Percentiles rank a stretch among this genome's conserved stretches.
phyloP scores from a whole-genome alignment of 2,888 invertebrate genomes.

The Callimorpha dominula region DNA sequence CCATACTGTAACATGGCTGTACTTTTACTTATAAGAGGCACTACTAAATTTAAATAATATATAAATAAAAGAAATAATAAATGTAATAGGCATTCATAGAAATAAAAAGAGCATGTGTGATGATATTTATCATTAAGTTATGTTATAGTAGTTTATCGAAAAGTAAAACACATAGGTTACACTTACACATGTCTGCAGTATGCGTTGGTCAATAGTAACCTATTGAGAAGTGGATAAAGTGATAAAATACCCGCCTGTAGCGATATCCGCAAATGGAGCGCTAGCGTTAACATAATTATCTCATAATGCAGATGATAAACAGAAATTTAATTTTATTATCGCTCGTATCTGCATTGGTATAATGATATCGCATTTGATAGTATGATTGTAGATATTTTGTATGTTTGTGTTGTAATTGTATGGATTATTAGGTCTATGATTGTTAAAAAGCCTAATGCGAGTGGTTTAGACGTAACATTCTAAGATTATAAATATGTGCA shows the following conservation, averaged over 20 bases:
- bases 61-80: no score
- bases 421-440: background rate
- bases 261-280: constrained; percentile 36
- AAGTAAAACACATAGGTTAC: background rate
- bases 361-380: background rate
- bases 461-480: background rate
- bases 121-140: no score
- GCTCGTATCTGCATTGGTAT: background rate
- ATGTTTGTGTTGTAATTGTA: background rate
- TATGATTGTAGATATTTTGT: background rate
- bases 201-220: constrained; percentile 22
- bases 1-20: no score
- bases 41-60: no score
- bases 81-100: no score
- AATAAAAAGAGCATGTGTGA: no score
- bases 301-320: constrained; percentile 20
- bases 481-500: no score
- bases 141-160: background rate
- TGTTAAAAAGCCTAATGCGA: background rate
- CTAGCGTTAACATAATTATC: constrained; percentile 32
- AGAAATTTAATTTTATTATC: constrained; percentile 24
- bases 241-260: constrained; percentile 44
- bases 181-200: constrained; percentile 9
- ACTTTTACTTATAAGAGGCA: no score
- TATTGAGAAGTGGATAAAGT: constrained; percentile 39